Conservation (phyloP, 2,113 vertebrate species). For the Protomyctophum bolini region DNA sequence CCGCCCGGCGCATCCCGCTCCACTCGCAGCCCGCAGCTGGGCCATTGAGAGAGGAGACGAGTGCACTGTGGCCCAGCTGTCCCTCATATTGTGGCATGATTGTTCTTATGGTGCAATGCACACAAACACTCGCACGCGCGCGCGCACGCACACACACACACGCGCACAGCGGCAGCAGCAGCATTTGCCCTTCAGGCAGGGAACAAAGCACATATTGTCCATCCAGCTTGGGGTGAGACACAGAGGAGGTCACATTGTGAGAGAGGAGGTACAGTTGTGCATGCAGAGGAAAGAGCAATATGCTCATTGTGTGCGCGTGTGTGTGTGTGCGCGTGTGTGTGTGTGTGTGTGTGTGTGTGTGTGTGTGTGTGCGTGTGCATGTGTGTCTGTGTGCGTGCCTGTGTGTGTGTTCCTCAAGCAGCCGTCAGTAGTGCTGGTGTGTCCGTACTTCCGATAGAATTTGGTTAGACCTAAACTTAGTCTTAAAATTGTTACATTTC, state of each 20-base stretch:
- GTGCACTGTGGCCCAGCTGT: conserved; percentile 17
- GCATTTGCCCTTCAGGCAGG: not conserved
- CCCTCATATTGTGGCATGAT: not conserved
- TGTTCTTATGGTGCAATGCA: conserved; percentile 1
- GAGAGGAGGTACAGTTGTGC: conserved; percentile 15
- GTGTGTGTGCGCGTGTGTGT: no score
- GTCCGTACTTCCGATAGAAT: no score
- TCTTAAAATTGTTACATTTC: no score
- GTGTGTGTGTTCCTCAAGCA: no score
- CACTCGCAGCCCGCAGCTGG: no score
- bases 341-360: no score
- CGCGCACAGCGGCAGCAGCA: not conserved
- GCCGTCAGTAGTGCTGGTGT: no score
- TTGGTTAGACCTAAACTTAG: no score
- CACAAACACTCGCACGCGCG: not conserved
- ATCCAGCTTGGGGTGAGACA: conserved; percentile 28
- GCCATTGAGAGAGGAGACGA: no score
- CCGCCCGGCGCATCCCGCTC: no score
- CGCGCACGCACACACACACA: not conserved
- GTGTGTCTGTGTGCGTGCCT: no score
- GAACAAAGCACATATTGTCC: conserved; percentile 11
- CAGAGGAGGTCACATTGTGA: conserved; percentile 24
- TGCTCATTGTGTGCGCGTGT: not conserved
- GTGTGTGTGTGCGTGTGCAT: no score
- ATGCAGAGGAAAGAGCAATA: conserved; percentile 5